Base-by-base conservation (phyloP, 2,888 invertebrate species). In the Patella depressa region DNA sequence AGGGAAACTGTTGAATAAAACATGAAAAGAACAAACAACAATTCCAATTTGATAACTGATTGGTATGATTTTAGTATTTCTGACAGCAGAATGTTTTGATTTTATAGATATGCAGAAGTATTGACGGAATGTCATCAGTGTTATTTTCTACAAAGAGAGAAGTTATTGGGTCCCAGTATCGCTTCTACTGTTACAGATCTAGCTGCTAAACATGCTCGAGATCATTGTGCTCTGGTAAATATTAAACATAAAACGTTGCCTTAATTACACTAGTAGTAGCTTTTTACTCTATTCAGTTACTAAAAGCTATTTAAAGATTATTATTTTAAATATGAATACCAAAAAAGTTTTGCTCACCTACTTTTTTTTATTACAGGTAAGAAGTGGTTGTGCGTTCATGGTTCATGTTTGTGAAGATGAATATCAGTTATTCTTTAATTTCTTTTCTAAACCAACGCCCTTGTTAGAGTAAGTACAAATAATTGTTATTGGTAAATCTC, bases 401-500 rank as follows among this genome's bases (percentile, higher is more conserved):
- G 94, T 98, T 57, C 97, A 98, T 91, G 95, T 98, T 0, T 98
- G 97, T 84, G 95, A 97, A 85, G 99, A 99, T 92, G 99, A 99
- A 91, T 95, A 96, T 87, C 95, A 96, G 82, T 93, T 99, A 3
- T 99, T 96, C 91, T 94, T 94, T 82, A 97, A 98, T 90, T 98
- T 98, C 92, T 99, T 99, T 90, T 93, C 94, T 1, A 93, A 94
- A 69, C 92, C 94, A 0, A 95, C 95, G 9, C 91, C 93, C 2
- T 79, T 84, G 11, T 83, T 91, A 19, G 91, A 91, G 91, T 91
- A 82, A 89, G 90, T 87, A 72, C 15, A 24, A 12, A 11, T n/a
- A 45, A 0, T 45, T 45, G 7, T 45, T 17, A 45, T 45, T 59
- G 24, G 9, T n/a, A 7, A 12, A 1, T 19, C 12, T 9, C 65